A percentile compares a stretch with the other conserved stretches of the same genome.
These are phyloP conservation scores for Sarcophilus harrisii DNA, from an alignment of 2,797 vertebrate genomes.

Conservation along the genomic window DNA sequence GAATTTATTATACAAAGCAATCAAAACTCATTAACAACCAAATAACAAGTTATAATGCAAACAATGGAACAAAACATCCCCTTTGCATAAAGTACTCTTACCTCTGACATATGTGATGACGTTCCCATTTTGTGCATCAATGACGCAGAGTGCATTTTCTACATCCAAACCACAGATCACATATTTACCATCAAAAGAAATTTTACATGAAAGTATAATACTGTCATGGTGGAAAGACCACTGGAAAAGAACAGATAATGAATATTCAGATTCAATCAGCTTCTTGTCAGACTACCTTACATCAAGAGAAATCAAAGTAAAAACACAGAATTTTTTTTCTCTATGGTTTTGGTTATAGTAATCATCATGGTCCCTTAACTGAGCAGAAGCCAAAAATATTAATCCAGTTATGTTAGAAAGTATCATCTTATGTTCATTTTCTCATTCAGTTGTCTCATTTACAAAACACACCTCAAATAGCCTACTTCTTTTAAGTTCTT, in stretches of 20 bases:
- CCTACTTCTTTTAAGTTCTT: not conserved
- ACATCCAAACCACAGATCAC: conserved; percentile 83
- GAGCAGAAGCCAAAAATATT: not conserved
- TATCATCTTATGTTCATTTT: not conserved
- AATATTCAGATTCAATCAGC: not conserved
- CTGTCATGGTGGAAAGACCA: conserved; percentile 83
- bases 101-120: conserved; percentile 79
- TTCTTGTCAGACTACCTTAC: not conserved
- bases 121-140: conserved; percentile 73
- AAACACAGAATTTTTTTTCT: not conserved
- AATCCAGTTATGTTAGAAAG: not conserved
- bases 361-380: not conserved
- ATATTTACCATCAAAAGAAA: conserved; percentile 85
- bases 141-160: conserved; percentile 80
- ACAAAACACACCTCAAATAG: not conserved
- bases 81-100: conserved; percentile 51
- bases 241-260: conserved; percentile 73
- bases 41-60: not conserved
- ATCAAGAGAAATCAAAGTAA: not conserved
- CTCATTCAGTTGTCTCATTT: not conserved
- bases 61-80: not conserved
- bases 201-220: conserved; percentile 85
- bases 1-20: not conserved
- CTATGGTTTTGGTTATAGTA: not conserved
- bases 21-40: not conserved